Evolutionary conservation across 2,797 vertebrate species (phyloP).

Genomic region (Lepilemur ruficaudatus): DNA sequence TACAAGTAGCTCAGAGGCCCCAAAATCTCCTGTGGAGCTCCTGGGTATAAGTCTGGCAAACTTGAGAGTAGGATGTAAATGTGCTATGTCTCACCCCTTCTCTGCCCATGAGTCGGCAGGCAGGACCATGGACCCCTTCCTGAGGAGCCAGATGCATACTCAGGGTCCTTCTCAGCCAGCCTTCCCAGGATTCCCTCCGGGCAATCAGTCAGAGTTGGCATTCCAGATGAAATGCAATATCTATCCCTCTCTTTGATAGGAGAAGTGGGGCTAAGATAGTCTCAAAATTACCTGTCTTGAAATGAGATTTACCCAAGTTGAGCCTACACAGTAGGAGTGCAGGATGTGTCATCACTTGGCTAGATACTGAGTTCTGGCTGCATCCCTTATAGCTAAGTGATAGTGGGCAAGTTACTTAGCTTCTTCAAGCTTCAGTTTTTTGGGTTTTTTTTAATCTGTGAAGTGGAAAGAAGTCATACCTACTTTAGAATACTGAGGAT

Average conservation of each 20-base stretch:
- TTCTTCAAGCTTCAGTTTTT: background rate
- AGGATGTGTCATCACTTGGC: background rate
- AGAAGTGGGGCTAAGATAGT: background rate
- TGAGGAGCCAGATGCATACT: background rate
- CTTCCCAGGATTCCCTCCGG: background rate
- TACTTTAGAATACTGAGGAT: conserved; percentile 18
- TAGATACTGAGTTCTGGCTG: background rate
- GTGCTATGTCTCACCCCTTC: background rate
- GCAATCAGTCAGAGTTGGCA: background rate
- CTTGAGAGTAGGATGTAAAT: background rate
- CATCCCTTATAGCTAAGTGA: background rate
- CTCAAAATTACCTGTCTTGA: background rate
- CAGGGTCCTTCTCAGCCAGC: background rate
- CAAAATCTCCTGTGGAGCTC: background rate
- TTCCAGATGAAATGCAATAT: background rate
- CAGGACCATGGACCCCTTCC: background rate
- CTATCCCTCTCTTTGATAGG: background rate
- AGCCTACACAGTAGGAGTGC: background rate
- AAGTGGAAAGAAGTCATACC: background rate
- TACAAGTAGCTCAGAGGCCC: background rate
- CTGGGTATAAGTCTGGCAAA: background rate
- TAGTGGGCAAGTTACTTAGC: background rate
- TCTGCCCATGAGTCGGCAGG: background rate
- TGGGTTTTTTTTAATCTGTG: background rate
- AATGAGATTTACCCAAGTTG: background rate